Base-by-base conservation (phyloP, 2,797 vertebrate species). In the Poecilia velifera region DNA sequence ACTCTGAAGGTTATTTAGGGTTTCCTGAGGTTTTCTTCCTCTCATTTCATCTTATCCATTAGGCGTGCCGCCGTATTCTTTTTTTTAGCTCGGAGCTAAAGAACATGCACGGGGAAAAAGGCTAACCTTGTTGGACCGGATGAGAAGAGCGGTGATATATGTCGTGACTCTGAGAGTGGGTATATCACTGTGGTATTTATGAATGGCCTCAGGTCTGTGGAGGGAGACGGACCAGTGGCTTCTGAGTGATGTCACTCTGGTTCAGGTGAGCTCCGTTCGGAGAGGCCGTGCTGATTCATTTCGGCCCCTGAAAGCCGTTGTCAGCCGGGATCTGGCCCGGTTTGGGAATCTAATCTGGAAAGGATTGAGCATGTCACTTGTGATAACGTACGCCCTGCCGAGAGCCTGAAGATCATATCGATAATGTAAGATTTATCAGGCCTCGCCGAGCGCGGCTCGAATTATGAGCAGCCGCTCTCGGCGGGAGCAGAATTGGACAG, bases 371-470 rank as follows among this genome's bases (percentile, higher is more conserved):
- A 28, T 93, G 94, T 94, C 90, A 91, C 90, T 91, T 79, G 87
- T 93, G 92, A 94, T 94, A 94, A 94, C 87, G 88, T 89, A 90
- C 91, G 88, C 86, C 85, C 92, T 87, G 90, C 90, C 91, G 83
- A 91, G 89, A 91, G 89, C 89, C 90, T 84, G 88, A 81, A 94
- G 91, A 93, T 92, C 91, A 90, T 92, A 94, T 94, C 91, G 92
- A 94, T 94, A 94, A 94, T 94, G 92, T 94, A 91, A 94, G 90
- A 94, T 95, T 94, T 94, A 95, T 96, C 93, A 93, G 93, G 86
- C 88, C 89, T 75, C 80, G 78, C 84, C 79, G 51, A 25, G 51
- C 47, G 82, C 85, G 3, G 83, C 88, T 88, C 83, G 84, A 90
- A 92, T 93, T 93, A 93, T 93, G 91, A 94, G 91, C 92, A 85